Percentiles rank a stretch among this genome's conserved stretches.
These are phyloP conservation scores for Cryptocephalus moraei DNA, from an alignment of 2,888 invertebrate genomes.

Conservation along the genomic window DNA sequence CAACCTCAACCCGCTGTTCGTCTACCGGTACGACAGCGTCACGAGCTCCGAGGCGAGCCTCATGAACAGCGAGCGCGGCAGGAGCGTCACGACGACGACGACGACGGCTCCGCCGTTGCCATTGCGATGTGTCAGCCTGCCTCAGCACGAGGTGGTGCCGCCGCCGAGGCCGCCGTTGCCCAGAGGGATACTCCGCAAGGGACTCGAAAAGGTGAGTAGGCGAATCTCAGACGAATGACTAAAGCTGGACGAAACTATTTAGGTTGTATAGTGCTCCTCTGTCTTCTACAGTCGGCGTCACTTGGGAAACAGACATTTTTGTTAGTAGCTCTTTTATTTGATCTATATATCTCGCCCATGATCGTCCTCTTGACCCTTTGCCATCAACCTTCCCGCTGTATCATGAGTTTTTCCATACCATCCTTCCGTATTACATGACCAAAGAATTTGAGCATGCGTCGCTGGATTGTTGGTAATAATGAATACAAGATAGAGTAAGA, in stretches of 20 bases:
- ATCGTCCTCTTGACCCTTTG: no score
- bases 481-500: no score
- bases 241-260: no score
- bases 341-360: no score
- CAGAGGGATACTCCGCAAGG: conserved; percentile 51
- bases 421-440: no score
- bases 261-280: not conserved
- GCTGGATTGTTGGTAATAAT: no score
- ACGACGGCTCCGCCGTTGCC: conserved; percentile 46
- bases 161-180: conserved; percentile 33
- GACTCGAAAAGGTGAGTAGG: conserved; percentile 17
- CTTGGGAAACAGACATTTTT: no score
- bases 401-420: no score
- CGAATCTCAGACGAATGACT: not conserved
- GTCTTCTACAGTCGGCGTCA: no score
- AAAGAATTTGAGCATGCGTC: no score
- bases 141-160: conserved; percentile 50
- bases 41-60: conserved; percentile 65
- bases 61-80: conserved; percentile 43
- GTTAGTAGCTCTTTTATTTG: no score
- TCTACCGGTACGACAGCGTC: conserved; percentile 72
- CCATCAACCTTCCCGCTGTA: no score
- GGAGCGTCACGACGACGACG: conserved; percentile 35
- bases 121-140: conserved; percentile 57
- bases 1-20: conserved; percentile 62